Percentiles rank a stretch among this genome's conserved stretches.
phyloP scores from a whole-genome alignment of 30 jellyfish, hydroid and myxozoan genomes.

The Cassiopea andromeda region DNA sequence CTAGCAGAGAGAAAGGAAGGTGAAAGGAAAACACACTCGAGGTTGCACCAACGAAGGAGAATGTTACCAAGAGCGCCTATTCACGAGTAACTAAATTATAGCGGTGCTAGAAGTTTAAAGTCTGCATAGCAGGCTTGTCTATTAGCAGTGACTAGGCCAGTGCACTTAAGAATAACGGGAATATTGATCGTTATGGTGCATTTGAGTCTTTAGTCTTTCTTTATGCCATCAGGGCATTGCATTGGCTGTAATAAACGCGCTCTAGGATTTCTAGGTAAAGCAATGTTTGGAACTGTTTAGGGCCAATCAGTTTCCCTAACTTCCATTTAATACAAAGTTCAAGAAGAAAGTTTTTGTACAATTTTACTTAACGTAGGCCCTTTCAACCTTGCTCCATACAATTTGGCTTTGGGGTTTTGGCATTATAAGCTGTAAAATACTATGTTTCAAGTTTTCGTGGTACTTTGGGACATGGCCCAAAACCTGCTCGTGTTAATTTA shows the following conservation, averaged over 20 bases:
- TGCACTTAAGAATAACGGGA: background rate
- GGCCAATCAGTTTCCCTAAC: no score
- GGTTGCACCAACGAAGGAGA: slow-evolving; percentile 48
- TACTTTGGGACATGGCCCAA: background rate
- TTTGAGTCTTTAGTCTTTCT: background rate
- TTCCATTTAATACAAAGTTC: no score
- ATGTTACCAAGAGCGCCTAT: slow-evolving; percentile 63
- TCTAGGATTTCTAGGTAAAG: no score
- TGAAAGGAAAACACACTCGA: slow-evolving; percentile 21
- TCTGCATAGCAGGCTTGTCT: background rate
- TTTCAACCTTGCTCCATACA: no score
- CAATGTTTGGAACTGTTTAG: no score
- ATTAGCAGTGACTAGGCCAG: background rate
- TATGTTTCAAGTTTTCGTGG: background rate
- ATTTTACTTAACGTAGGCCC: no score
- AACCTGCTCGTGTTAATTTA: background rate
- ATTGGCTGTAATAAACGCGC: no score
- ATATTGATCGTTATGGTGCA: background rate
- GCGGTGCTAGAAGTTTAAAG: background rate
- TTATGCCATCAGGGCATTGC: background rate
- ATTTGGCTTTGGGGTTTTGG: no score
- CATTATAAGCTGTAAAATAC: no score
- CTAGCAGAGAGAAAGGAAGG: slow-evolving; percentile 37
- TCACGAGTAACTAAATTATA: slow-evolving; percentile 3
- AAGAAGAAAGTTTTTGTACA: no score